Evolutionary conservation across 2,797 vertebrate species (phyloP), one percentile per base, ranked within the genome.

Genomic region (Channa striata): DNA sequence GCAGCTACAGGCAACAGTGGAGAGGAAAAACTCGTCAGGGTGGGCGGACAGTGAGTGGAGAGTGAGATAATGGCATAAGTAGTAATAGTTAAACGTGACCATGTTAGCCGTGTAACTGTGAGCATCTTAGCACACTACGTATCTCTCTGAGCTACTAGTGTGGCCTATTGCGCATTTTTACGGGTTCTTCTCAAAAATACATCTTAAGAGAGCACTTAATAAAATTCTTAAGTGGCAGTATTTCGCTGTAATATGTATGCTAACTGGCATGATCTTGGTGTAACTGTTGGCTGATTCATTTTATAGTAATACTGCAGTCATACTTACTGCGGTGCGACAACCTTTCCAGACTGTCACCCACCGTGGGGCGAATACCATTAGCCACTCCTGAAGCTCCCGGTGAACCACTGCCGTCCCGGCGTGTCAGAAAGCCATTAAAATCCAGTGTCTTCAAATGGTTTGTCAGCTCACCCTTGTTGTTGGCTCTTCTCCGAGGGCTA

Each of bases 341-440:
- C 25, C 4, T 30, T 30, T 30, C 25, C 25, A 30, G 4, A 30
- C 4, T 6, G 25, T 30, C n/a, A 11, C 4, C 5, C 66, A 50
- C 66, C 21, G 30, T 49, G 49, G 64, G 47, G 68, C 75, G 74
- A 80, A 86, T 84, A 82, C 40, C 33, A 33, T 80, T 84, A 57
- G 17, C 84, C 80, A 83, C 85, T 91, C 78, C 64, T 17, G 77
- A 30, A 54, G 47, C 59, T 30, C 5, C 77, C 65, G n/a, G 52
- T 11, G 5, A 53, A 47, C 73, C 73, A 33, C 64, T 30, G 48
- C 56, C 68, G n/a, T 59, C 70, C 46, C 82, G 50, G 71, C 43
- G 83, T 89, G 86, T 89, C 79, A 74, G 70, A 76, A 83, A 86
- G 85, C 87, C 89, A 90, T 92, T 91, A 88, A 86, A 91, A 82